Evolutionary conservation across 1,140 invertebrate species (phyloP), one percentile per base, ranked within the genome.

Genomic region (Drosophila pachea): DNA sequence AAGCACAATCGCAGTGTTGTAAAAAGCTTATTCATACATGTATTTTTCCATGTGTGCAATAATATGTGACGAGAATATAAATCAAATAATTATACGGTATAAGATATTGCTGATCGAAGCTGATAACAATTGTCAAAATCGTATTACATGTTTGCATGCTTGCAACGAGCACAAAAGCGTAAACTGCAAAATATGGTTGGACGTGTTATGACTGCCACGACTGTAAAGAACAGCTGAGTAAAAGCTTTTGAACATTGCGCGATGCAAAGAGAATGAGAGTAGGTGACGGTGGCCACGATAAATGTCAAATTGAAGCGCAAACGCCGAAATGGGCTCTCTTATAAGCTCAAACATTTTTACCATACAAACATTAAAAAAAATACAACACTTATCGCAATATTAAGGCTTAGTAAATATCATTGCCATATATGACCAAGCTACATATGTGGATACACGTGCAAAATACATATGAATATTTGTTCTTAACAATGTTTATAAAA

Each of bases 151-250:
- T 33, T 12, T 49, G 7, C 5, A 31, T 49, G 4, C 4, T 32
- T 31, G 7, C 12, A 32, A 49, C 6, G 16, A 22, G 9, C 7
- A 22, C n/a, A 42, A 4, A 7, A 2, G n/a, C n/a, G 5, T 31
- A 31, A 55, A 7, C 11, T n/a, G 8, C 16, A 31, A 42, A 2
- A 4, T 8, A 32, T 5, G n/a, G 29, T 16, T 16, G 7, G 8
- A 11, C 35, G 40, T 50, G 16, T 33, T 70, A 54, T 63, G 9
- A n/a, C 1, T 32, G 33, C 45, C 61, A 49, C 65, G 33, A 77
- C 78, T 81, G 78, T 81, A 8, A 0, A 5, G 7, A 73, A 67
- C 78, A 82, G 78, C 78, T 81, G 78, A 35, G 42, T 9, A 12
- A 74, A 74, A 82, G 78, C 78, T 77, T 16, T 0, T 14, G 35